Evolutionary conservation across 2,797 vertebrate species (phyloP).

Genomic region (Sebastes nivosus): DNA sequence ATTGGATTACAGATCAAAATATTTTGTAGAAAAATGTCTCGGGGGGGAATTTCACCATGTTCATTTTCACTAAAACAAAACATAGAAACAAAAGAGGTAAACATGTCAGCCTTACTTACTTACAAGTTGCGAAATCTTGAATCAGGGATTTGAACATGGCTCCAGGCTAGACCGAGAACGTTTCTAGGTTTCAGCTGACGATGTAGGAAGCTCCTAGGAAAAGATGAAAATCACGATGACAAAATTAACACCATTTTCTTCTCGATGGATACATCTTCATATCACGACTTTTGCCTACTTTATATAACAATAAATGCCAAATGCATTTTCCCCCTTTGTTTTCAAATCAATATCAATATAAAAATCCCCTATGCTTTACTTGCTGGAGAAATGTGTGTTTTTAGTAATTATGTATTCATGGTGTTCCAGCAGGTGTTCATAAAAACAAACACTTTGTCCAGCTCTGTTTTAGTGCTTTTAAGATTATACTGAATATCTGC

Average conservation of each 20-base stretch:
- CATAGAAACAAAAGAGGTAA: constrained; percentile 2
- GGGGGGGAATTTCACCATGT: background rate
- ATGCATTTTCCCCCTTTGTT: background rate
- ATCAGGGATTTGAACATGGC: background rate
- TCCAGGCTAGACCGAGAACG: background rate
- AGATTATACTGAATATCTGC: background rate
- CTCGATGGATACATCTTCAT: background rate
- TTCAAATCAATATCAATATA: background rate
- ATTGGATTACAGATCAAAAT: constrained; percentile 52
- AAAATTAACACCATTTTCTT: background rate
- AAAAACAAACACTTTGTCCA: background rate
- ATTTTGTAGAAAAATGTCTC: background rate
- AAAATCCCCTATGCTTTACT: background rate
- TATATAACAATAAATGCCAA: background rate
- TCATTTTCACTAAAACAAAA: constrained; percentile 15
- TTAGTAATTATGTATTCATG: too few relatives aligned
- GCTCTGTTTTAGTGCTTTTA: background rate
- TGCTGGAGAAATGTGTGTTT: too few relatives aligned
- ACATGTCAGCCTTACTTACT: constrained; percentile 21
- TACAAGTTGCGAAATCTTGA: background rate
- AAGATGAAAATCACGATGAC: background rate
- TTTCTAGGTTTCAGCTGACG: background rate
- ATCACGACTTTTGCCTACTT: background rate
- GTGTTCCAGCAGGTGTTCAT: too few relatives aligned
- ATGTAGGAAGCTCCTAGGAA: background rate